Evolutionary conservation across 35 echinoderm and acorn worm genomes (phyloP).

Genomic region (Apostichopus japonicus): DNA sequence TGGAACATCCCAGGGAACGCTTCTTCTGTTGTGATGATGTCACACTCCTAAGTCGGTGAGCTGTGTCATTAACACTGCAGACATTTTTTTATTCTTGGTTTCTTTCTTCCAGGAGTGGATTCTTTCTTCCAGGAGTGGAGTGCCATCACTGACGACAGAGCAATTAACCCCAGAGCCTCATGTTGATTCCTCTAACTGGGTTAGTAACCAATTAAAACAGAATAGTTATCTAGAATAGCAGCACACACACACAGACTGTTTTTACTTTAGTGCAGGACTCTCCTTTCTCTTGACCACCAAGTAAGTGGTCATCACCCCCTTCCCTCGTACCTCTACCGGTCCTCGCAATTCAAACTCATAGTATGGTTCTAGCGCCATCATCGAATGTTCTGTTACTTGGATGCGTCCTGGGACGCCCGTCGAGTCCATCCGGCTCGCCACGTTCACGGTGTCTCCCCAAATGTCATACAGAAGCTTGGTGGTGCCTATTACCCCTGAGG

Average conservation of each 20-base stretch:
- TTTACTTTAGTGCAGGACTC: background rate
- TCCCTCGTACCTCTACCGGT: slow-evolving; percentile 79
- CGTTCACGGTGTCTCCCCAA: slow-evolving; percentile 98
- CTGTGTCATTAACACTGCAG: too few species aligned
- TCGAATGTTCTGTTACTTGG: slow-evolving; percentile 89
- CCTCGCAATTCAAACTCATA: slow-evolving; percentile 87
- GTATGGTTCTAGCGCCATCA: slow-evolving; percentile 72
- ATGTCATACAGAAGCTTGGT: slow-evolving; percentile 99
- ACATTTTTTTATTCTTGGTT: too few species aligned
- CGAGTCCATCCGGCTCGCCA: slow-evolving; percentile 97
- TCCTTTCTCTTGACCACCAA: slow-evolving; percentile 68
- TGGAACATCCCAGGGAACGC: too few species aligned
- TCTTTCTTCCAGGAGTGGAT: too few species aligned
- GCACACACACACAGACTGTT: background rate
- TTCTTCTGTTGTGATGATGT: too few species aligned
- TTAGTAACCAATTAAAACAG: too few species aligned
- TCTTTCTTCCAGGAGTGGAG: too few species aligned
- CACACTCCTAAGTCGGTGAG: too few species aligned
- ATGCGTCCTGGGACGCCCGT: slow-evolving; percentile 84
- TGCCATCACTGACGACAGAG: too few species aligned
- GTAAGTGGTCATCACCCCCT: slow-evolving; percentile 90
- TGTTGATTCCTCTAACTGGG: too few species aligned
- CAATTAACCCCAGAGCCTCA: too few species aligned
- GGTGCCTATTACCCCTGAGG: slow-evolving; percentile 95
- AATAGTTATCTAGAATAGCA: background rate